Evolutionary conservation across 2,888 invertebrate species (phyloP).

Genomic region (Pyralis farinalis): DNA sequence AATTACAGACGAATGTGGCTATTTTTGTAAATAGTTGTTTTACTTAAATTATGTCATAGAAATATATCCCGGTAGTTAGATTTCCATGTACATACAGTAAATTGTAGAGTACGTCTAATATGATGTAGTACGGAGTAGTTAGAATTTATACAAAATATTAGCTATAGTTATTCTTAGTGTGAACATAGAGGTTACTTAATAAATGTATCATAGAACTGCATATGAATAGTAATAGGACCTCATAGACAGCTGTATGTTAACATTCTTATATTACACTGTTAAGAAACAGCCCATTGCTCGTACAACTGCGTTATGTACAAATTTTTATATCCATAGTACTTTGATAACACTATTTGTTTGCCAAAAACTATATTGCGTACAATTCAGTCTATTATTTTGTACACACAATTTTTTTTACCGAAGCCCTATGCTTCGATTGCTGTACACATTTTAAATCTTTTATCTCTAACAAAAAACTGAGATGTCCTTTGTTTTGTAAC

Average conservation of each 20-base stretch:
- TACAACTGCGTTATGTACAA: slow-evolving; percentile 4
- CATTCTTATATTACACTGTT: slow-evolving; percentile 33
- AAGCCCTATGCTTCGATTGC: too few relatives aligned
- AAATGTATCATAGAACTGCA: slow-evolving; percentile 66
- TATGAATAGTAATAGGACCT: slow-evolving; percentile 50
- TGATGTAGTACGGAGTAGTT: slow-evolving; percentile 63
- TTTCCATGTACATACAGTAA: slow-evolving; percentile 79
- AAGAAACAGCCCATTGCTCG: slow-evolving; percentile 35
- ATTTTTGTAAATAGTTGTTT: slow-evolving; percentile 78
- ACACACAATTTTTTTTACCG: too few relatives aligned
- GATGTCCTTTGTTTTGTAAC: too few relatives aligned
- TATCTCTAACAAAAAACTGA: slow-evolving; percentile 2
- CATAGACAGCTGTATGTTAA: slow-evolving; percentile 50
- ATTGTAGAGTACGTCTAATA: slow-evolving; percentile 71
- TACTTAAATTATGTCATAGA: slow-evolving; percentile 76
- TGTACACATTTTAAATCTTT: too few relatives aligned
- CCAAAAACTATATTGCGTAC: too few relatives aligned
- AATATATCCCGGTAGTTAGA: slow-evolving; percentile 74
- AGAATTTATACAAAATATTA: slow-evolving; percentile 78
- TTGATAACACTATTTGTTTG: not conserved
- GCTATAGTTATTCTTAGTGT: slow-evolving; percentile 55
- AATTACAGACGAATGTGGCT: slow-evolving; percentile 61
- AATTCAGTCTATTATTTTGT: too few relatives aligned
- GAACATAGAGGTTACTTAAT: slow-evolving; percentile 54
- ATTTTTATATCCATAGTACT: not conserved